phyloP scores from a whole-genome alignment of 2,113 vertebrate species.

The Hoplias malabaricus region DNA sequence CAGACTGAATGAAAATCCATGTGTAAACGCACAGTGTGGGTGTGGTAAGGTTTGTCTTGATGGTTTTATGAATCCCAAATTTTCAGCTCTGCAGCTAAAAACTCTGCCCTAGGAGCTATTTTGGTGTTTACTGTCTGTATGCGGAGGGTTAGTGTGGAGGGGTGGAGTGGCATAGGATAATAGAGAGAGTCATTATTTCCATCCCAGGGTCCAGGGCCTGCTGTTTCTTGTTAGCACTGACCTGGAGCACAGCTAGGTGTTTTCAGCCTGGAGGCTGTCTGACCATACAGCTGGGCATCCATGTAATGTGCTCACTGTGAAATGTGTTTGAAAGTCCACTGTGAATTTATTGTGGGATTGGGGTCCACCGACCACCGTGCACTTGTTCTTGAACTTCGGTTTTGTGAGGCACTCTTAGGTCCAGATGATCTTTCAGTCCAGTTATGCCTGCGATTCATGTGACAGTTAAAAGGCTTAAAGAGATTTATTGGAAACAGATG shows the following conservation, averaged over 20 bases:
- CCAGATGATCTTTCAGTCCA: constrained; percentile 18
- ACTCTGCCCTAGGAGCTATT: constrained; percentile 4
- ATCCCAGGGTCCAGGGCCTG: constrained; percentile 38
- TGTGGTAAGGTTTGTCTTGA: background rate
- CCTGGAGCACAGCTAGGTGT: constrained; percentile 61
- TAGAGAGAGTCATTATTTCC: constrained; percentile 56
- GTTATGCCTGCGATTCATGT: constrained; percentile 50
- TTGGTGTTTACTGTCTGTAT: constrained; percentile 26
- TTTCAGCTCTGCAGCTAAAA: constrained; percentile 18
- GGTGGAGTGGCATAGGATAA: constrained; percentile 3
- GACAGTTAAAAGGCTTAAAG: constrained; percentile 41
- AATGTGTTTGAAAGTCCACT: too few relatives aligned
- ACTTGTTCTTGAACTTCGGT: background rate
- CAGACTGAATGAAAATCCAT: constrained; percentile 16
- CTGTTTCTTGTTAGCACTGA: constrained; percentile 66
- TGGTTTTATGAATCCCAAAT: constrained; percentile 32
- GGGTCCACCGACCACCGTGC: background rate
- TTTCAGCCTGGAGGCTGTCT: constrained; percentile 61
- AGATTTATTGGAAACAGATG: constrained; percentile 50
- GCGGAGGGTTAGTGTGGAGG: constrained; percentile 42
- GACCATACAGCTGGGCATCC: constrained; percentile 7
- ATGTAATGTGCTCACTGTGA: too few relatives aligned
- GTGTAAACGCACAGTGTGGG: background rate
- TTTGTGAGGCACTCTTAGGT: background rate
- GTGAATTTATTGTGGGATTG: too few relatives aligned